Evolutionary conservation across 2,113 vertebrate genomes (phyloP).

Genomic region (Mastomys coucha): DNA sequence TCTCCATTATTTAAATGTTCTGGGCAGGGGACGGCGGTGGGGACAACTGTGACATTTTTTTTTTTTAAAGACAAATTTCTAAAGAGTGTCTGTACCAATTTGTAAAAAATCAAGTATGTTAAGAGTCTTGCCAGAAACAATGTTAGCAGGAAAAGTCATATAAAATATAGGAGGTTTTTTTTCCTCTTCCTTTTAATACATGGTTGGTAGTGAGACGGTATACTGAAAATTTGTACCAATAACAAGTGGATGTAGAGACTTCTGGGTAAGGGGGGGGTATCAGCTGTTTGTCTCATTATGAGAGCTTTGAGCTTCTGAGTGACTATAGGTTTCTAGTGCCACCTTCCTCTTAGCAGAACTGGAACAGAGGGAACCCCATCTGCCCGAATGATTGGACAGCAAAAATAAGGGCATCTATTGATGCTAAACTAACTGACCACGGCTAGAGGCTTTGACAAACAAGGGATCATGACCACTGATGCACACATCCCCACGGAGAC

Average conservation of each 20-base stretch:
- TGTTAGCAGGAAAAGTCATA: not conserved
- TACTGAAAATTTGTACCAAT: not conserved
- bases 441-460: not conserved
- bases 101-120: not conserved
- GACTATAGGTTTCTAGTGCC: not conserved
- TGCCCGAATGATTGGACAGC: not conserved
- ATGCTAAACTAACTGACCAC: not conserved
- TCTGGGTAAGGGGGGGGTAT: not conserved
- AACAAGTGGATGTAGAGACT: not conserved
- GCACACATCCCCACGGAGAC: not conserved
- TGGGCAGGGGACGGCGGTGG: too few relatives aligned
- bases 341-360: not conserved
- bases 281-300: not conserved
- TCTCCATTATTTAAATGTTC: slow-evolving; percentile 47
- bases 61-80: not conserved
- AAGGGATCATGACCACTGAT: not conserved
- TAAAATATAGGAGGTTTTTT: not conserved
- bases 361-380: not conserved
- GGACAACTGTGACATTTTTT: not conserved
- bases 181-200: too few relatives aligned
- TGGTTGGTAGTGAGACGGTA: not conserved
- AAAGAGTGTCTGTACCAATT: not conserved
- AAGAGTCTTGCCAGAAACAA: not conserved
- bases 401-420: not conserved
- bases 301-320: not conserved